phyloP scores from a whole-genome alignment of 2,797 vertebrate species.

The Sciurus vulgaris region DNA sequence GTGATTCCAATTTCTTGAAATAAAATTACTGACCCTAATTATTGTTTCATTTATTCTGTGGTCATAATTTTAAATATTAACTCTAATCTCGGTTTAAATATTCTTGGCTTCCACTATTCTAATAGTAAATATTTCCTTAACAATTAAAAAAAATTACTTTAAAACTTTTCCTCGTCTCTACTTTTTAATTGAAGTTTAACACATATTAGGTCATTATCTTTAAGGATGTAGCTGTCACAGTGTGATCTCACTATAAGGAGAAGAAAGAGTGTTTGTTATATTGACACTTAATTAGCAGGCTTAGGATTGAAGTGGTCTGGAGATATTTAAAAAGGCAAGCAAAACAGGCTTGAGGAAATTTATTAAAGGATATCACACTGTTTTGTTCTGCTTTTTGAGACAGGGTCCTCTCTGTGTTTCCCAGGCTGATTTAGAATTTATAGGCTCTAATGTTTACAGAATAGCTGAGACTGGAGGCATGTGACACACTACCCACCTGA shows the following conservation, averaged over 20 bases:
- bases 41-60: slow-evolving; percentile 24
- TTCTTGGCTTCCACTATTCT: background rate
- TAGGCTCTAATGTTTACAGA: background rate
- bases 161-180: slow-evolving; percentile 41
- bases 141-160: slow-evolving; percentile 13
- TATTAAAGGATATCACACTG: background rate
- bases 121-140: background rate
- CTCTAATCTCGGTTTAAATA: background rate
- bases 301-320: slow-evolving; percentile 27
- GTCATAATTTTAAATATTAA: background rate
- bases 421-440: background rate
- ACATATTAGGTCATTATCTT: slow-evolving; percentile 62
- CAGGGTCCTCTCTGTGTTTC: background rate
- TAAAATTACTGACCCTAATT: background rate
- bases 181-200: slow-evolving; percentile 63
- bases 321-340: slow-evolving; percentile 51
- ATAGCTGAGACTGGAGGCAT: background rate
- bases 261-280: slow-evolving; percentile 32
- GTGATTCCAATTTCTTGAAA: slow-evolving; percentile 23
- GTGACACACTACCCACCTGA: background rate
- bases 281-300: slow-evolving; percentile 70
- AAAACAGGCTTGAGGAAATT: slow-evolving; percentile 6
- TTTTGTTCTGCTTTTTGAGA: background rate
- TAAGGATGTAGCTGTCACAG: slow-evolving; percentile 58
- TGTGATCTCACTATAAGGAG: slow-evolving; percentile 40